Evolutionary conservation across 64 coral and sea anemone species (phyloP), one percentile per base, ranked within the genome.

Genomic region (Montipora sp.): DNA sequence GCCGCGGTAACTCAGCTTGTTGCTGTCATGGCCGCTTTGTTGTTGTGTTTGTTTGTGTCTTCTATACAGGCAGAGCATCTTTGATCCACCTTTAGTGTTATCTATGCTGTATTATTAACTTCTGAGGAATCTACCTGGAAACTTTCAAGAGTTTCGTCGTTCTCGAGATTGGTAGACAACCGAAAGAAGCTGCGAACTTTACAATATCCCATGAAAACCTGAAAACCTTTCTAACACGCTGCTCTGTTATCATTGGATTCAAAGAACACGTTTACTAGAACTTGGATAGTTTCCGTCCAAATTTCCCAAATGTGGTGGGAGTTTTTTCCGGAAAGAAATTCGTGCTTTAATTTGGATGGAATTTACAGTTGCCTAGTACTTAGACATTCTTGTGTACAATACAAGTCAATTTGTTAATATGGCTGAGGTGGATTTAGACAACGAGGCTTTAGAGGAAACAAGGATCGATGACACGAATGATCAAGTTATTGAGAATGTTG

Each of bases 1-100:
- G 24, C 53, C 46, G 44, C 80, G 91, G 83, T 88, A 16, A 81
- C 83, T 79, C 8, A 93, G 91, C 61, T 12, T 3, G 45, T 47
- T 60, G 91, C 91, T 93, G 91, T 93, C 91, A 93, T 93, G 91
- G 91, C 91, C 91, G 91, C 91, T 66, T n/a, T 80, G 71, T 78
- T 92, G 87, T 93, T 83, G 75, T 93, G 82, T 85, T 48, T 21
- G 7, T 63, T 63, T 12, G 14, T 14, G 60, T 11, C 5, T 13
- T 63, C 11, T 63, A 12, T 3, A 36, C 36, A 2, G 60, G 13
- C 9, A 71, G 27, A 85, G 68, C 44, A 85, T 18, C 44, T 47
- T 71, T 8, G 14, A 71, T 85, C 65, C 66, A 83, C 80, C 58
- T 65, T 60, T 36, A 36, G 36, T 36, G 36, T 36, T 36, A 36